Percentiles rank a stretch among this genome's conserved stretches.
Evolutionary conservation across 2,797 vertebrate species (phyloP).

Genomic region (Triplophysa yarkandensis): DNA sequence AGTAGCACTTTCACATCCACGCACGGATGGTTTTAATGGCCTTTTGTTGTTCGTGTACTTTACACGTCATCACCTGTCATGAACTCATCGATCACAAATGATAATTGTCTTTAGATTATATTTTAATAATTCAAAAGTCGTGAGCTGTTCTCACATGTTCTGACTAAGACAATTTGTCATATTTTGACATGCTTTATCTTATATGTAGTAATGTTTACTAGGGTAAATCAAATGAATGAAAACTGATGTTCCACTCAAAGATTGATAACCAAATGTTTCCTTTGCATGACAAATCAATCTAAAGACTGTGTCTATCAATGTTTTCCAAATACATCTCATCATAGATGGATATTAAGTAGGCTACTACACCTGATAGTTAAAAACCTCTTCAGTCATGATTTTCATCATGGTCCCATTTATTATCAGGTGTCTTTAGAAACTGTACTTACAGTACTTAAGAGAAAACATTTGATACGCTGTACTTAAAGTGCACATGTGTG

Average conservation of each 20-base stretch:
- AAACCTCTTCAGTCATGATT: constrained; percentile 26
- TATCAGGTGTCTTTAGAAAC: too few relatives aligned
- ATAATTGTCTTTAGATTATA: constrained; percentile 41
- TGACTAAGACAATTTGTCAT: constrained; percentile 25
- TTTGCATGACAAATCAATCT: constrained; percentile 43
- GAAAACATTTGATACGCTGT: too few relatives aligned
- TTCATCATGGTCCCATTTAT: constrained; percentile 4
- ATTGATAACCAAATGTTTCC: constrained; percentile 10
- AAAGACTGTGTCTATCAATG: constrained; percentile 34
- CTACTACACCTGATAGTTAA: constrained; percentile 20
- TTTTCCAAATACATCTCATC: constrained; percentile 31
- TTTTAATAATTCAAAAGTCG: constrained; percentile 26
- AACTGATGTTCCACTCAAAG: constrained; percentile 17
- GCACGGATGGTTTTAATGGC: constrained; percentile 51
- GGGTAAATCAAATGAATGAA: constrained; percentile 1
- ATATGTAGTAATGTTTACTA: constrained; percentile 27
- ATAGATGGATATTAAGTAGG: constrained; percentile 34
- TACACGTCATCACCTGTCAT: constrained; percentile 18
- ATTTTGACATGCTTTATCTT: constrained; percentile 62
- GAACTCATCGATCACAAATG: constrained; percentile 10
- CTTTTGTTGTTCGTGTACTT: constrained; percentile 50
- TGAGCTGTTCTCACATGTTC: constrained; percentile 18
- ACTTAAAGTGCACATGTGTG: too few relatives aligned
- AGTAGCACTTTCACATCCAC: constrained; percentile 58
- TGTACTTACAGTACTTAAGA: too few relatives aligned